A percentile compares a stretch with the other conserved stretches of the same genome.
Conservation (phyloP, 1,140 invertebrate genomes). For the Drosophila sp. region DNA sequence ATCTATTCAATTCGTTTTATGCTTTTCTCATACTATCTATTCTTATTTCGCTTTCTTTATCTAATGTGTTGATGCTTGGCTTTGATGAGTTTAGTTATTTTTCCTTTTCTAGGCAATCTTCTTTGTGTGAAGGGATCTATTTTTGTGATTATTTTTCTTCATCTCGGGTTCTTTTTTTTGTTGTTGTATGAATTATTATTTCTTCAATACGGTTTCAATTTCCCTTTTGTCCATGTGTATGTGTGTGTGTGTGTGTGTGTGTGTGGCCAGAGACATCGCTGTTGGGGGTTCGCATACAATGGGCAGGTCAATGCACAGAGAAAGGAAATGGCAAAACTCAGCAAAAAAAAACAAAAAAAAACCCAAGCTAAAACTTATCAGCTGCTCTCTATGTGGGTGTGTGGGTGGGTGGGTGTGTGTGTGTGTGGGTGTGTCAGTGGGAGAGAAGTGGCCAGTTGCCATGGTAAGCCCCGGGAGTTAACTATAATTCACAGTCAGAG, state of each 20-base stretch:
- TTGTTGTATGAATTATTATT: constrained; percentile 52
- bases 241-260: constrained; percentile 26
- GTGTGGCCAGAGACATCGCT: constrained; percentile 12
- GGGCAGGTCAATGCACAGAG: constrained; percentile 45
- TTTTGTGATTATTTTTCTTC: constrained; percentile 14
- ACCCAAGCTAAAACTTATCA: constrained; percentile 4
- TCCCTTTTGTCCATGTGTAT: constrained; percentile 29
- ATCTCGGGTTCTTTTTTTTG: not conserved
- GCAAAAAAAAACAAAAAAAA: constrained; percentile 32
- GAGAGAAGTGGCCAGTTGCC: not conserved
- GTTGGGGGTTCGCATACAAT: constrained; percentile 23
- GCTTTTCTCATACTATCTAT: not conserved
- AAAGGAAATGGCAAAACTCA: constrained; percentile 39
- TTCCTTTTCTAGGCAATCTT: constrained; percentile 11
- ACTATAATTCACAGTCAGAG: constrained; percentile 39
- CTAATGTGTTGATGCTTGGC: constrained; percentile 12
- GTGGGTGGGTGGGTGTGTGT: not conserved
- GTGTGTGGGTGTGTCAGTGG: not conserved
- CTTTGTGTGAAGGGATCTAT: constrained; percentile 13
- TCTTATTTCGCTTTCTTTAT: not conserved
- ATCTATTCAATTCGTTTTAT: constrained; percentile 8
- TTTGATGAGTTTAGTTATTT: constrained; percentile 11
- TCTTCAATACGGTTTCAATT: constrained; percentile 50
- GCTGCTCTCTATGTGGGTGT: not conserved
- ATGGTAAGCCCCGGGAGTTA: constrained; percentile 33